A percentile compares a stretch with the other conserved stretches of the same genome.
phyloP scores from a whole-genome alignment of 2,113 vertebrate species.

The Neodontobutis hainanensis region DNA sequence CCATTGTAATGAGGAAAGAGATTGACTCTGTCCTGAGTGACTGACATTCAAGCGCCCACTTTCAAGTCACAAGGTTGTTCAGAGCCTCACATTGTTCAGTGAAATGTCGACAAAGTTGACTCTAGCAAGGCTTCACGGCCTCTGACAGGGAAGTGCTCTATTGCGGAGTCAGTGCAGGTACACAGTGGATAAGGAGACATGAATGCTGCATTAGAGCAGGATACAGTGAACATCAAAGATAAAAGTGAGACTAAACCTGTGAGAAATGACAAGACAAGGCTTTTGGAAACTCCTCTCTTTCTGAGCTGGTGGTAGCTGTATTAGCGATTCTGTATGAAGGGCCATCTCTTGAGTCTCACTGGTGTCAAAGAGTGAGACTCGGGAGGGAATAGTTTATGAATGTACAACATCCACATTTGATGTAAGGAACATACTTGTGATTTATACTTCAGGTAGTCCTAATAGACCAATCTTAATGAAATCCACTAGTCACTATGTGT shows the following conservation, averaged over 20 bases:
- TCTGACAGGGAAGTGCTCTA: slow-evolving; percentile 7
- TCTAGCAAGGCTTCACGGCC: neutral
- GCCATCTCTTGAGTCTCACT: slow-evolving; percentile 39
- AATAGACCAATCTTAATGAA: neutral
- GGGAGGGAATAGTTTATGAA: slow-evolving; percentile 51
- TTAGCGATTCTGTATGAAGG: slow-evolving; percentile 60
- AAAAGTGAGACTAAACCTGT: slow-evolving; percentile 57
- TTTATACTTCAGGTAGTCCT: slow-evolving; percentile 28
- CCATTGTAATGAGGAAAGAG: neutral
- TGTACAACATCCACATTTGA: slow-evolving; percentile 28
- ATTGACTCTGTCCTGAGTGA: slow-evolving; percentile 11
- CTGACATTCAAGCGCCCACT: neutral
- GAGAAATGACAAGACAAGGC: slow-evolving; percentile 60
- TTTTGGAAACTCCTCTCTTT: slow-evolving; percentile 36
- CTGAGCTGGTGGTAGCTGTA: slow-evolving; percentile 40
- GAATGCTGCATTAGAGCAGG: slow-evolving; percentile 45
- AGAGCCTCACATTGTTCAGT: neutral
- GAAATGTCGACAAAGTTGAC: slow-evolving; percentile 15
- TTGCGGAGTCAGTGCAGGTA: slow-evolving; percentile 57
- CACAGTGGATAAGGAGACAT: slow-evolving; percentile 55
- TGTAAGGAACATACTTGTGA: slow-evolving; percentile 19
- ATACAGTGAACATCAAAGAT: slow-evolving; percentile 52
- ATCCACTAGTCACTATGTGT: neutral
- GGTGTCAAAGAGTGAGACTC: slow-evolving; percentile 45
- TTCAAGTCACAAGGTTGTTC: slow-evolving; percentile 4